Conservation (phyloP, 2,797 vertebrate species). For the Hoplostethus mediterraneus region DNA sequence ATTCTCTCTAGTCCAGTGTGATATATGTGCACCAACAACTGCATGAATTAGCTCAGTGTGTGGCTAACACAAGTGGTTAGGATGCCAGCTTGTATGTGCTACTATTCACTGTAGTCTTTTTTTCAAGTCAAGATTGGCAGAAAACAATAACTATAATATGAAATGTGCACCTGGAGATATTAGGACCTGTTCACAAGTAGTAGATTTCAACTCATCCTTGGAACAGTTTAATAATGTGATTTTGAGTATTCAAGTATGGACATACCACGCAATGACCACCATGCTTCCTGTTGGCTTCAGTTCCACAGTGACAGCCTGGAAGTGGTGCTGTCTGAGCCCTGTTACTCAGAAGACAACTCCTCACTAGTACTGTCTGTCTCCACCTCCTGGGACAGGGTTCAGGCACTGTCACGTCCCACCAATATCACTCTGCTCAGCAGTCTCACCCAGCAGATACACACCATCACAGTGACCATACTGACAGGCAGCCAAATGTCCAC, state of each 20-base stretch:
- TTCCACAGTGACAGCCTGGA: conserved; percentile 23
- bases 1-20: not conserved
- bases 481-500: conserved; percentile 7
- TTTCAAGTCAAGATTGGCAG: not conserved
- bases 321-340: conserved; percentile 27
- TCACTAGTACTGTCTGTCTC: conserved; percentile 17
- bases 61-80: not conserved
- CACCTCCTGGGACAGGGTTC: conserved; percentile 2
- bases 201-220: not conserved
- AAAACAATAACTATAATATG: not conserved
- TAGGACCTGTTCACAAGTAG: not conserved
- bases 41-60: conserved; percentile 3
- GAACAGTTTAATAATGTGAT: not conserved
- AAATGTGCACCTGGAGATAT: not conserved
- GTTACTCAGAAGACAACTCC: conserved; percentile 3
- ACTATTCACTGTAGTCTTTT: not conserved
- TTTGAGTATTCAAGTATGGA: not conserved
- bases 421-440: conserved; percentile 30
- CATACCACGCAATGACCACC: not conserved
- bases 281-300: conserved; percentile 21
- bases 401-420: not conserved
- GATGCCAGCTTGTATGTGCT: not conserved
- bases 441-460: conserved; percentile 27
- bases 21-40: not conserved
- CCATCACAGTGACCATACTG: conserved; percentile 26